These are phyloP conservation scores for Clanis bilineata DNA, from an alignment of 2,888 invertebrate species.

Conservation along the genomic window DNA sequence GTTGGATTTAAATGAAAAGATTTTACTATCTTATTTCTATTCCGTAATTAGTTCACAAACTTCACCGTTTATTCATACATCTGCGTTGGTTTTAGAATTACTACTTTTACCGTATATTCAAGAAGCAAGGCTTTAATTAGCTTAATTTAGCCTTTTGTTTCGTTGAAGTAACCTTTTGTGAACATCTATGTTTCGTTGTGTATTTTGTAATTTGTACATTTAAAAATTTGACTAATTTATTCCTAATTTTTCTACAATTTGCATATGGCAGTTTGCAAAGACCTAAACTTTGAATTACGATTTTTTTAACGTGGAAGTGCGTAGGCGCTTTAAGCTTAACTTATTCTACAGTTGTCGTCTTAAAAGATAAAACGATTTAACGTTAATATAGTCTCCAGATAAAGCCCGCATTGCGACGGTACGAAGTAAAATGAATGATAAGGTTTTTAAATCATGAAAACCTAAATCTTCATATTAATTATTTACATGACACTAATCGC, in stretches of 20 bases:
- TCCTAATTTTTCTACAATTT: too few relatives aligned
- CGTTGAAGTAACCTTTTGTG: not conserved
- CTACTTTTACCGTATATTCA: not conserved
- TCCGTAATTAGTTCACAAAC: not conserved
- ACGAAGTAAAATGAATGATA: not conserved
- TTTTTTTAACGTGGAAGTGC: too few relatives aligned
- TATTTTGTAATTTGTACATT: not conserved
- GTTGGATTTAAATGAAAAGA: not conserved
- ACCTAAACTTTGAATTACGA: too few relatives aligned
- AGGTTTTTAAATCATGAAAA: not conserved
- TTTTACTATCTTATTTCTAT: not conserved
- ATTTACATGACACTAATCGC: not conserved
- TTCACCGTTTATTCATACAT: not conserved
- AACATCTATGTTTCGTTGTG: not conserved
- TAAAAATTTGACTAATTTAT: not conserved
- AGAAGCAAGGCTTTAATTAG: not conserved
- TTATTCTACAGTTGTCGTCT: too few relatives aligned
- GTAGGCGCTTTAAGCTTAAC: not conserved
- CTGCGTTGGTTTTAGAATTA: not conserved
- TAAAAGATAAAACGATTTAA: too few relatives aligned
- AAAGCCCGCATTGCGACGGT: not conserved
- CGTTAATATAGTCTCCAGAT: too few relatives aligned
- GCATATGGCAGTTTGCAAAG: not conserved
- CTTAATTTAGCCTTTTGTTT: not conserved
- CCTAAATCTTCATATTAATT: not conserved